These are phyloP conservation scores for Drosophila trapezifrons DNA, from an alignment of 1,140 invertebrate species.

Conservation along the genomic window DNA sequence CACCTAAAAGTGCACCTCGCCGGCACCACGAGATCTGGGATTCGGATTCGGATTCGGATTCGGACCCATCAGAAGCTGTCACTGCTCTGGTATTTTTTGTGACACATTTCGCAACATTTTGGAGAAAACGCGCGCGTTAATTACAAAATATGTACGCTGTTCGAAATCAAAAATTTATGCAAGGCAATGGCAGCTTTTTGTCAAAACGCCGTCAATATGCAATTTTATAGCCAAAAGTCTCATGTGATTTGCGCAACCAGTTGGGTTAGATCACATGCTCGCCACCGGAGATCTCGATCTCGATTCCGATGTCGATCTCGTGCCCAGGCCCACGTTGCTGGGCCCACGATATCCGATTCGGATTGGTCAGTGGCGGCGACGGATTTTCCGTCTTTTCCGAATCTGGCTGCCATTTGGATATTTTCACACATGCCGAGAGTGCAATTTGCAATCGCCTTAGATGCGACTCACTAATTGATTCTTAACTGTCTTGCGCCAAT, in stretches of 20 bases:
- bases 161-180: slow-evolving; percentile 58
- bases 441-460: slow-evolving; percentile 61
- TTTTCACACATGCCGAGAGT: slow-evolving; percentile 65
- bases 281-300: slow-evolving; percentile 15
- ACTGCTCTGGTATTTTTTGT: slow-evolving; percentile 56
- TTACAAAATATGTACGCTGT: slow-evolving; percentile 65
- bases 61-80: slow-evolving; percentile 33
- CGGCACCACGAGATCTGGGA: not conserved
- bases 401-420: slow-evolving; percentile 53
- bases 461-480: slow-evolving; percentile 74
- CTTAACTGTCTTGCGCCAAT: slow-evolving; percentile 57
- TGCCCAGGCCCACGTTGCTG: slow-evolving; percentile 14
- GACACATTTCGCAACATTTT: slow-evolving; percentile 32
- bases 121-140: slow-evolving; percentile 54
- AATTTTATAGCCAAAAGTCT: slow-evolving; percentile 49
- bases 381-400: slow-evolving; percentile 27
- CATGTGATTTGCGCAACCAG: slow-evolving; percentile 27
- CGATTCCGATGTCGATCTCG: slow-evolving; percentile 9
- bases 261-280: slow-evolving; percentile 36
- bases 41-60: slow-evolving; percentile 1
- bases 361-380: slow-evolving; percentile 15
- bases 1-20: slow-evolving; percentile 51
- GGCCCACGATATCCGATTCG: slow-evolving; percentile 19
- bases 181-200: slow-evolving; percentile 56
- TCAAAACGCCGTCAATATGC: slow-evolving; percentile 63